phyloP scores from a whole-genome alignment of 2,888 invertebrate species.

The Portevinia maculata region DNA sequence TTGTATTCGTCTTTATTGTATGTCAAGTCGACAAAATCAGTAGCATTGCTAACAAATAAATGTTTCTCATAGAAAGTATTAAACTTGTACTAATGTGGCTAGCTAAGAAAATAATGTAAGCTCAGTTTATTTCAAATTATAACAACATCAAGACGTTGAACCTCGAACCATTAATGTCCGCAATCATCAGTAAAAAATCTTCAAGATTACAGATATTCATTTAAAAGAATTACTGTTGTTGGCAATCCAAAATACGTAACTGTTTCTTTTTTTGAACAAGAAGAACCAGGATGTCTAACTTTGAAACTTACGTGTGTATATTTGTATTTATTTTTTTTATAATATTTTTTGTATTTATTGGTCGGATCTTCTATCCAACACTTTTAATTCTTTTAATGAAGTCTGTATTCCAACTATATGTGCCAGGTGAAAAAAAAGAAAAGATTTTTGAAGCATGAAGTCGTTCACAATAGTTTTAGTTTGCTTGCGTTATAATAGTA shows the following conservation, averaged over 20 bases:
- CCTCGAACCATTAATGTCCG: conserved; percentile 83
- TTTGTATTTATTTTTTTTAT: background rate
- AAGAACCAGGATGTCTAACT: conserved; percentile 20
- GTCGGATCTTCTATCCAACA: conserved; percentile 61
- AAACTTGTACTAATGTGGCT: conserved; percentile 16
- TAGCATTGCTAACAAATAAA: conserved; percentile 18
- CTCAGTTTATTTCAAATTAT: conserved; percentile 15
- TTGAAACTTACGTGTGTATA: conserved; percentile 8
- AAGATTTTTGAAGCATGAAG: conserved; percentile 42
- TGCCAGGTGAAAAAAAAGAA: conserved; percentile 54
- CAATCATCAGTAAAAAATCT: conserved; percentile 77
- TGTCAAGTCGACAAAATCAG: conserved; percentile 29
- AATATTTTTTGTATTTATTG: conserved; percentile 7
- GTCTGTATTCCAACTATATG: conserved; percentile 50
- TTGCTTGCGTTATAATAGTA: conserved; percentile 30
- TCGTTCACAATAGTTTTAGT: conserved; percentile 4
- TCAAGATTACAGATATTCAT: conserved; percentile 32
- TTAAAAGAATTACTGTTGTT: conserved; percentile 69
- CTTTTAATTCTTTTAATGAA: conserved; percentile 67
- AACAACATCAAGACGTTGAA: conserved; percentile 78
- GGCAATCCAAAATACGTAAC: conserved; percentile 20
- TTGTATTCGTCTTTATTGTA: conserved; percentile 34
- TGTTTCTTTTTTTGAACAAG: conserved; percentile 27
- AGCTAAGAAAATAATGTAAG: background rate
- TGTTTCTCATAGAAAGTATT: conserved; percentile 27